These are phyloP conservation scores for Hiodon alosoides DNA, from an alignment of 2,113 vertebrate genomes.

Conservation along the genomic window DNA sequence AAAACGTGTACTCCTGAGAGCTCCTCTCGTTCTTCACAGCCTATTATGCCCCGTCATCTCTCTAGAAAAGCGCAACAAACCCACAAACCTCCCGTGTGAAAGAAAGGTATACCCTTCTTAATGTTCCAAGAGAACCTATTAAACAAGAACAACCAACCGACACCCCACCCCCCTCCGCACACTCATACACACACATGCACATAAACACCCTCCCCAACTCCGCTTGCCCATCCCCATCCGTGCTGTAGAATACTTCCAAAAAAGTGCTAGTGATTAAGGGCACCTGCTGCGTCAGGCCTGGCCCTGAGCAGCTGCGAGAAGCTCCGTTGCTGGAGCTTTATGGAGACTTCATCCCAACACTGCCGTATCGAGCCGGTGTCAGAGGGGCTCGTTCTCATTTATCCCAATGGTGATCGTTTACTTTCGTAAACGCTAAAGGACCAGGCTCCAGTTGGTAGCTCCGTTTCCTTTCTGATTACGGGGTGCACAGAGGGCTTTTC, in stretches of 20 bases:
- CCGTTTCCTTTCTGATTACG: background rate
- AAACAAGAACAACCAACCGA: background rate
- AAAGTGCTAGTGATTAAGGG: constrained; percentile 32
- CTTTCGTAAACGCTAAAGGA: background rate
- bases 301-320: constrained; percentile 47
- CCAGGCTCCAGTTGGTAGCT: background rate
- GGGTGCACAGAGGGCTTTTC: background rate
- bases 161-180: background rate
- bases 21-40: constrained; percentile 4
- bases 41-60: background rate
- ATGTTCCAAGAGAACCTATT: constrained; percentile 3
- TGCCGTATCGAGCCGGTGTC: constrained; percentile 33
- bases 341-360: constrained; percentile 50
- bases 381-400: constrained; percentile 41
- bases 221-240: background rate
- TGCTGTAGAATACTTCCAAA: constrained; percentile 31
- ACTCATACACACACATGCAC: background rate
- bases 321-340: constrained; percentile 44
- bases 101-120: background rate
- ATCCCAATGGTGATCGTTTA: background rate
- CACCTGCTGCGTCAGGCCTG: constrained; percentile 40
- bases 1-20: constrained; percentile 19
- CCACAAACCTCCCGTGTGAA: background rate
- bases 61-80: background rate
- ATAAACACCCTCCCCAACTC: background rate